Evolutionary conservation across 2,888 invertebrate species (phyloP), one percentile per base, ranked within the genome.

Genomic region (Diaphora mendica): DNA sequence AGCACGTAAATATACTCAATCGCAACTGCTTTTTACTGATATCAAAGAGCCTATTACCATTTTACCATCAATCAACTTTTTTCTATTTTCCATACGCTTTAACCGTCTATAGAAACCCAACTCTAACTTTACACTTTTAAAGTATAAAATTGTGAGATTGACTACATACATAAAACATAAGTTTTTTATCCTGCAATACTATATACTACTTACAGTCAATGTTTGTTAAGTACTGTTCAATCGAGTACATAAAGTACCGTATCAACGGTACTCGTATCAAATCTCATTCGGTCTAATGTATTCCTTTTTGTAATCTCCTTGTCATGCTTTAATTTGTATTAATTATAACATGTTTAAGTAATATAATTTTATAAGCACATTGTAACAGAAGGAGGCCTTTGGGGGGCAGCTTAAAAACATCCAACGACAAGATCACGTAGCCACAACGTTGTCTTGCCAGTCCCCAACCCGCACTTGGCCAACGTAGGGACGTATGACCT

Each of bases 151-250:
- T 30, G n/a, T 51, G 26, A 26, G 51, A 51, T 26, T n/a, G 30
- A 30, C 13, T 26, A 48, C 33, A 13, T 23, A 42, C 5, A 30
- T 26, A 39, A 39, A 42, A 39, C 33, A 71, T 30, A 1, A 64
- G 67, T 30, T 3, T 55, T 79, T 80, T 75, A 72, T 73, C 35
- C 65, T 70, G 48, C 62, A 64, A 51, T 30, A 70, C 39, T 55
- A 74, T 70, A 73, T 78, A 72, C 72, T 75, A 59, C 33, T n/a
- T n/a, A n/a, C 33, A 70, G 71, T 71, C 65, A 70, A 76, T 79
- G 79, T 77, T 79, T 77, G 82, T 81, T 79, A 76, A 78, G 79
- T 78, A 79, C 48, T 75, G 59, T 77, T 77, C 74, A 77, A 82
- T 77, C 79, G 74, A 39, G 68, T 74, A 71, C 66, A 71, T 73